These are phyloP conservation scores for Ormyrus nitidulus DNA, from an alignment of 2,888 invertebrate genomes.

Conservation along the genomic window DNA sequence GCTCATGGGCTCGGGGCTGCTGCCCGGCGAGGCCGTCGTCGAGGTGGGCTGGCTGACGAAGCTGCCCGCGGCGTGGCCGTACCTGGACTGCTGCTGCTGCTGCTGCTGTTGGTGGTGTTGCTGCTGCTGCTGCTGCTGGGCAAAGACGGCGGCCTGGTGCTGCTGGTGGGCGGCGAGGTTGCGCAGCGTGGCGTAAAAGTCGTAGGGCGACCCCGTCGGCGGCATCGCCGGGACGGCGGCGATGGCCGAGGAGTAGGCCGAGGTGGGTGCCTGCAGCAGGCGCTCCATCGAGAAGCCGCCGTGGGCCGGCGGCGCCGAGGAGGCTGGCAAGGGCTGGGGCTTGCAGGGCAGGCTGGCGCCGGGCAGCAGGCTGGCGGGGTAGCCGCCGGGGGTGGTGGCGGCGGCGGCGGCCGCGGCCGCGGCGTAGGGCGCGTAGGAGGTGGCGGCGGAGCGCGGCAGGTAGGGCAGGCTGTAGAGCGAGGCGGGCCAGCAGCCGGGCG, in stretches of 20 bases:
- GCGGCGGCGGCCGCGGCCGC: slow-evolving; percentile 66
- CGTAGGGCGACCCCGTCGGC: slow-evolving; percentile 65
- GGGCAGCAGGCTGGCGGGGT: slow-evolving; percentile 76
- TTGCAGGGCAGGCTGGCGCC: slow-evolving; percentile 71
- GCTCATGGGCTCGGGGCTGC: slow-evolving; percentile 77
- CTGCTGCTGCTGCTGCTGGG: slow-evolving; percentile 60
- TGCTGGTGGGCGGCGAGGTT: slow-evolving; percentile 76
- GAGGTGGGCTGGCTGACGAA: slow-evolving; percentile 66
- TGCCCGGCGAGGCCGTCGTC: slow-evolving; percentile 72
- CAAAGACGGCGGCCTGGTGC: slow-evolving; percentile 65
- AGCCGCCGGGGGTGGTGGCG: slow-evolving; percentile 59
- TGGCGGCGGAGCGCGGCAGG: slow-evolving; percentile 73
- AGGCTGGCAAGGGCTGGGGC: slow-evolving; percentile 72
- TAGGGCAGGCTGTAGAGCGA: slow-evolving; percentile 83
- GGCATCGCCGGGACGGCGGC: slow-evolving; percentile 54
- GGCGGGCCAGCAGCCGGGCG: slow-evolving; percentile 77
- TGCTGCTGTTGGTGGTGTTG: slow-evolving; percentile 66
- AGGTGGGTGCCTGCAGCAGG: slow-evolving; percentile 69
- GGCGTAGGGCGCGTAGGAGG: slow-evolving; percentile 78
- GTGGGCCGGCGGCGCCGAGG: slow-evolving; percentile 53
- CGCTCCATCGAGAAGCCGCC: slow-evolving; percentile 76
- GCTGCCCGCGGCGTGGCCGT: slow-evolving; percentile 61
- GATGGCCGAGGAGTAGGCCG: slow-evolving; percentile 59
- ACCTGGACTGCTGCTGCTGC: slow-evolving; percentile 68
- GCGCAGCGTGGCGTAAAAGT: slow-evolving; percentile 76